These are phyloP conservation scores for Catotricha subobsoleta DNA, from an alignment of 2,888 invertebrate genomes.

Conservation along the genomic window DNA sequence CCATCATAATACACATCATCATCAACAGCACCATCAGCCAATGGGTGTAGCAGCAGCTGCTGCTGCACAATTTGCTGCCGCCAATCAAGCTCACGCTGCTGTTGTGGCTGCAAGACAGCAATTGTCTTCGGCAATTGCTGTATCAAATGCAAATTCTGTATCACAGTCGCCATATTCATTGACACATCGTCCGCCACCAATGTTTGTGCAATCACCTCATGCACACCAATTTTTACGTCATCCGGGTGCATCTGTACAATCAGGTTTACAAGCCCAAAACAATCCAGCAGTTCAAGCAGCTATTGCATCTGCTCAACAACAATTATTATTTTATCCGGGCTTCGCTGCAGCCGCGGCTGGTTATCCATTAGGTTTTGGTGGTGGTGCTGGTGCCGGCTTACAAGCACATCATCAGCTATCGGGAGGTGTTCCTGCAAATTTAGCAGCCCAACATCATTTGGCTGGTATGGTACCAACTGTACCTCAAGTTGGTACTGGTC, in stretches of 20 bases:
- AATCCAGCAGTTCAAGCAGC: neutral
- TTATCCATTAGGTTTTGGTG: slow-evolving; percentile 6
- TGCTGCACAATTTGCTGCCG: slow-evolving; percentile 26
- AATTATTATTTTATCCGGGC: neutral
- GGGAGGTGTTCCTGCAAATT: neutral
- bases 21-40: slow-evolving; percentile 20
- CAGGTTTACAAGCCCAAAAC: neutral
- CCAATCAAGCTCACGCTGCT: slow-evolving; percentile 7
- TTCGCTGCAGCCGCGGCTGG: slow-evolving; percentile 7
- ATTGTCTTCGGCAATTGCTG: neutral
- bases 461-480: slow-evolving; percentile 3
- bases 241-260: neutral
- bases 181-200: slow-evolving; percentile 3
- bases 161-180: neutral
- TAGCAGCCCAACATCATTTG: slow-evolving; percentile 4
- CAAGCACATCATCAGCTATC: slow-evolving; percentile 2
- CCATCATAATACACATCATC: slow-evolving; percentile 17
- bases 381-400: slow-evolving; percentile 8
- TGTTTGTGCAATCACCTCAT: slow-evolving; percentile 1
- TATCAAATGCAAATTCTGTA: neutral
- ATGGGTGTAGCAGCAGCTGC: slow-evolving; percentile 34
- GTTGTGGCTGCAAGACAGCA: neutral
- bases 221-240: slow-evolving; percentile 9
- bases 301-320: neutral
- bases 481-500: slow-evolving; percentile 9